Percentiles rank a stretch among this genome's conserved stretches.
Conservation (phyloP, 2,113 vertebrate genomes). For the Ursus arctos region DNA sequence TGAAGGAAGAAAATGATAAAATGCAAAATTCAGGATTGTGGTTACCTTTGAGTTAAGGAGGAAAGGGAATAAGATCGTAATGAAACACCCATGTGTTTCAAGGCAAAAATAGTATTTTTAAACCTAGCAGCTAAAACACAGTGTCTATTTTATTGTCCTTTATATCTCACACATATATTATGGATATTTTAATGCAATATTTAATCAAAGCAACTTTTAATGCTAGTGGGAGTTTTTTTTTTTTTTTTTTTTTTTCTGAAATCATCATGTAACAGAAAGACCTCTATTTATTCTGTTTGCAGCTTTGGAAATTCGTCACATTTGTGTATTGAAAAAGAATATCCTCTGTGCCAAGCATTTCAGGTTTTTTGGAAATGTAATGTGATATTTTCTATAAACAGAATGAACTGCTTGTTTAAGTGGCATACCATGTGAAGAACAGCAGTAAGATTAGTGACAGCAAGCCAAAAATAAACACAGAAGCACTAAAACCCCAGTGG, state of each 20-base stretch:
- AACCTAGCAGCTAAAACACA: neutral
- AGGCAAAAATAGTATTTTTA: neutral
- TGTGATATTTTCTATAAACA: conserved; percentile 51
- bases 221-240: neutral
- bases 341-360: neutral
- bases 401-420: conserved; percentile 7
- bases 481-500: neutral
- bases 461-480: conserved; percentile 15
- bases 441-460: conserved; percentile 2
- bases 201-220: neutral
- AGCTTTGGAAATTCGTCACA: neutral
- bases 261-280: neutral
- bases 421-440: conserved; percentile 9
- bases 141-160: neutral
- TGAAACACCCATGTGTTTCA: neutral
- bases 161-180: neutral
- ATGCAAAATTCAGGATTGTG: neutral
- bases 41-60: neutral
- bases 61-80: neutral
- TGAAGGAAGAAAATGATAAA: neutral
- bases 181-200: neutral
- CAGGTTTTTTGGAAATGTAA: neutral
- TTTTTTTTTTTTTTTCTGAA: neutral
- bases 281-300: neutral
- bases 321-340: conserved; percentile 57